Base-by-base conservation (phyloP, 2,888 invertebrate genomes). In the Petrolisthes manimaculis region DNA sequence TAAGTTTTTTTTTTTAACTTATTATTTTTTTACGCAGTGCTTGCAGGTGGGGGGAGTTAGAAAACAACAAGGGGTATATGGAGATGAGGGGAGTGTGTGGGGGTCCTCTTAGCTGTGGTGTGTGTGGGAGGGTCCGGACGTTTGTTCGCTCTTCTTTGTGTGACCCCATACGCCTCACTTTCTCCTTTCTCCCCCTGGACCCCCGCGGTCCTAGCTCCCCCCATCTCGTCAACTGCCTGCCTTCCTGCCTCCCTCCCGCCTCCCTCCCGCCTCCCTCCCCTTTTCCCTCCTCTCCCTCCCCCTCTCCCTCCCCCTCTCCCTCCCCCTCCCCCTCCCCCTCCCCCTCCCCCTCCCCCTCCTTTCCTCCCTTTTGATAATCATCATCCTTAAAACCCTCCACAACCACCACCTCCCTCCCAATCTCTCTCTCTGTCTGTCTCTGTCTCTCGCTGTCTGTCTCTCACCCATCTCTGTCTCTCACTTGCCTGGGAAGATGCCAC, bases 371-470 rank as follows among this genome's bases (percentile, higher is more conserved):
- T 37, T 37, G 37, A 37, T 37, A 37, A 37, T 37, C 37, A 37
- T 37, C 37, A 37, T 37, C 37, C 37, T 37, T 37, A 37, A 37
- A 37, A 37, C 37, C 37, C 37, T 37, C 37, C 37, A 74, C 84
- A 88, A 83, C 80, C 84, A 83, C 83, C 71, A 71, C 71, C 84
- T 71, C 84, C 83, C 84, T 84, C 88, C 84, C 84, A 81, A 71
- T 84, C 80, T 88, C 84, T 69, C 37, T 75, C 88, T 75, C 71
- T 71, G n/a, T 71, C 71, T 71, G n/a, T 71, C 71, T 71, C 71
- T 87, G 78, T 83, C 87, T 83, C 77, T 71, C 78, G 67, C 79
- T 88, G 84, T 71, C 79, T 75, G 79, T 87, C 84, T 79, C 56
- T 88, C 54, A 71, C n/a, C 21, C 71, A 18, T 21, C 14, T 21